phyloP scores from a whole-genome alignment of 2,888 invertebrate species.

The Apotomis turbidana region DNA sequence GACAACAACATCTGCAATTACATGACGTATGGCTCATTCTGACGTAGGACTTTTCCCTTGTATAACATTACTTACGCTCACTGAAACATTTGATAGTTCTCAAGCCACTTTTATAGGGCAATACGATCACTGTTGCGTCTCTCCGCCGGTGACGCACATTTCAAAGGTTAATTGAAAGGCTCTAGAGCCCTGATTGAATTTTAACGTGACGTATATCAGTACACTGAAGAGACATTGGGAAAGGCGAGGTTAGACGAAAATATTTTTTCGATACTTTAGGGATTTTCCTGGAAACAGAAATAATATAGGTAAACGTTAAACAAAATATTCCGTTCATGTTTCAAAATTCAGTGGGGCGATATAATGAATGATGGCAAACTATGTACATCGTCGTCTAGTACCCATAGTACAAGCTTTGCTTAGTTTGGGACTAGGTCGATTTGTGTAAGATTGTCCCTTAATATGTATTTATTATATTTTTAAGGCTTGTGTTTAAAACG shows the following conservation, averaged over 20 bases:
- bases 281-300: conserved; percentile 4
- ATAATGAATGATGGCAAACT: too few relatives aligned
- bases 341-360: too few relatives aligned
- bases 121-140: background rate
- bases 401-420: too few relatives aligned
- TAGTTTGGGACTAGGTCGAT: too few relatives aligned
- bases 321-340: background rate
- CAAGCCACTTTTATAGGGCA: background rate
- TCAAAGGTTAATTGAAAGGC: conserved; percentile 35
- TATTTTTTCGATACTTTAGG: background rate
- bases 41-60: too few relatives aligned
- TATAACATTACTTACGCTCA: background rate
- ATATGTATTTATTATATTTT: too few relatives aligned
- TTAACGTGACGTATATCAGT: conserved; percentile 30
- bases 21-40: too few relatives aligned
- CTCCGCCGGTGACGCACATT: conserved; percentile 14
- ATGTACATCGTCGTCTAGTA: too few relatives aligned
- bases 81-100: background rate
- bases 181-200: conserved; percentile 22
- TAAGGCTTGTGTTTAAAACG: too few relatives aligned
- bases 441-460: too few relatives aligned
- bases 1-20: too few relatives aligned
- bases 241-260: background rate
- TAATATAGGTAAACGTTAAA: background rate
- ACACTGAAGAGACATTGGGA: conserved; percentile 4